Evolutionary conservation across 2,113 vertebrate species (phyloP).

Genomic region (Jaculus jaculus): DNA sequence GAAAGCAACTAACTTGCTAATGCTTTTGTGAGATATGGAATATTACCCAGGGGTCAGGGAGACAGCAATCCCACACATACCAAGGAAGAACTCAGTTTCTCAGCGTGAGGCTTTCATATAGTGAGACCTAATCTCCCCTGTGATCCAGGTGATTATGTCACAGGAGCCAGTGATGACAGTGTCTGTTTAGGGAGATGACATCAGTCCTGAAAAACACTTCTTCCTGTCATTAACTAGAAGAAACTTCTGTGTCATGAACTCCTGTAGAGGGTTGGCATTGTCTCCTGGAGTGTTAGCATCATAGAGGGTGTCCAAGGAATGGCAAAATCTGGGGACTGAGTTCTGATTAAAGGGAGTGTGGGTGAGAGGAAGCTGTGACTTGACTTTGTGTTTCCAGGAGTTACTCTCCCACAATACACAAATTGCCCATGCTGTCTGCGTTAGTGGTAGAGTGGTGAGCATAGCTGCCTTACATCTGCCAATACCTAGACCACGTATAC

Average conservation of each 20-base stretch:
- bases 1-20: too few relatives aligned
- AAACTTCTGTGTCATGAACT: background rate
- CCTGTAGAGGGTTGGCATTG: background rate
- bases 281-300: background rate
- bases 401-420: background rate
- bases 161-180: background rate
- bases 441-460: background rate
- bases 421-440: too few relatives aligned
- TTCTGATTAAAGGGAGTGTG: background rate
- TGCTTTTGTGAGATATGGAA: too few relatives aligned
- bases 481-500: background rate
- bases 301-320: background rate
- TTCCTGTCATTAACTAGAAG: background rate
- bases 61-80: too few relatives aligned
- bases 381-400: background rate
- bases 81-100: too few relatives aligned
- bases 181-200: background rate
- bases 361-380: too few relatives aligned
- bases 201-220: background rate
- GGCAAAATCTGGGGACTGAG: too few relatives aligned
- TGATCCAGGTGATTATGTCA: background rate
- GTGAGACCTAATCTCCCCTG: background rate
- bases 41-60: too few relatives aligned
- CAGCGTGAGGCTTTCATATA: too few relatives aligned
- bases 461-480: too few relatives aligned